These are phyloP conservation scores for Callitettix versicolor DNA, from an alignment of 1,140 invertebrate species.

Conservation along the genomic window DNA sequence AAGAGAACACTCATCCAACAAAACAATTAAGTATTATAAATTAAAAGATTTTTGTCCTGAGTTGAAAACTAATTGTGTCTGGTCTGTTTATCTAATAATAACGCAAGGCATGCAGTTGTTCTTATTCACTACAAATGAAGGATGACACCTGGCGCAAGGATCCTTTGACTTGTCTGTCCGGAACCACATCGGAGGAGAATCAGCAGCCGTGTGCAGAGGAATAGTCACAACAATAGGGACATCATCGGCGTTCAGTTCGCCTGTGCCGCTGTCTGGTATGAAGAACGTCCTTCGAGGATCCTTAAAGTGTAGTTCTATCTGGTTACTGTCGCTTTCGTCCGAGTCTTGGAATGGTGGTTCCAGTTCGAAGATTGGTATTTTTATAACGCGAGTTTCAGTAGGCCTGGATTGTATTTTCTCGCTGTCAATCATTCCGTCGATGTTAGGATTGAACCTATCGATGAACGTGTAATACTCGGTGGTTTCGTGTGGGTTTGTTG, in stretches of 20 bases:
- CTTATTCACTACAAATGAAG: slow-evolving; percentile 20
- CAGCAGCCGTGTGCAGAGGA: background rate
- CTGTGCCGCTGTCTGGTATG: slow-evolving; percentile 12
- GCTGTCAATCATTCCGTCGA: background rate
- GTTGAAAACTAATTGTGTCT: too few relatives aligned
- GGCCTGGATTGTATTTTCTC: background rate
- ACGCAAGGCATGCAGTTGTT: slow-evolving; percentile 20
- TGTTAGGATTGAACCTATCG: background rate
- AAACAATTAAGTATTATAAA: too few relatives aligned
- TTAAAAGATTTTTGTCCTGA: too few relatives aligned
- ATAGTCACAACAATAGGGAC: slow-evolving; percentile 19
- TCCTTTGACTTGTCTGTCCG: background rate
- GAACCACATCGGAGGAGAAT: slow-evolving; percentile 11
- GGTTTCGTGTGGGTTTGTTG: background rate
- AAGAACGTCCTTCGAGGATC: slow-evolving; percentile 18
- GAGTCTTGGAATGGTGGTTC: slow-evolving; percentile 11
- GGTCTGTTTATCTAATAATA: slow-evolving; percentile 11
- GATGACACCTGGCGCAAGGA: slow-evolving; percentile 17
- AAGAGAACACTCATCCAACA: too few relatives aligned
- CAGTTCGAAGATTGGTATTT: slow-evolving; percentile 11
- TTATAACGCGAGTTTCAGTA: background rate
- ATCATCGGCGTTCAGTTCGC: slow-evolving; percentile 10
- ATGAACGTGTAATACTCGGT: background rate
- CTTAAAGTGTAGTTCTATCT: slow-evolving; percentile 20
- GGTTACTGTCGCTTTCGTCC: slow-evolving; percentile 17